These are phyloP conservation scores for Idris sp. DNA, from an alignment of 1,140 invertebrate genomes.

Conservation along the genomic window DNA sequence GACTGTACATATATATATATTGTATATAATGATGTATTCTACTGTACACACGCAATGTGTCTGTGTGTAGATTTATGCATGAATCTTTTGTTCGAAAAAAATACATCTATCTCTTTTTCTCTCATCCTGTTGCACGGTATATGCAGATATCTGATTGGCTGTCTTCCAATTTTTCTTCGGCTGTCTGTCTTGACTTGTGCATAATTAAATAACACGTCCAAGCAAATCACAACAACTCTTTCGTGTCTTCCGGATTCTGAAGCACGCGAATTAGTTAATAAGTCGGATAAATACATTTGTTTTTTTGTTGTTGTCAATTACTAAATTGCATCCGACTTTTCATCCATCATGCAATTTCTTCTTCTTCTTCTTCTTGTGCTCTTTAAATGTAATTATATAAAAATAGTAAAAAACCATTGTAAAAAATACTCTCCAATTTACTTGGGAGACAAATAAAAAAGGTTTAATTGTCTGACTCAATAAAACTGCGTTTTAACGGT, in stretches of 20 bases:
- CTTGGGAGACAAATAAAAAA: too few species aligned
- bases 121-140: constrained; percentile 55
- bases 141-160: constrained; percentile 52
- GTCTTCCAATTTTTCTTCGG: constrained; percentile 46
- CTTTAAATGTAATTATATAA: too few species aligned
- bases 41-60: constrained; percentile 47
- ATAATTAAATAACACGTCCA: constrained; percentile 54
- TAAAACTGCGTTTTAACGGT: constrained; percentile 18
- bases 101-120: too few species aligned
- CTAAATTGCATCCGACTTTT: too few species aligned
- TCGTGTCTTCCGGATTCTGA: too few species aligned
- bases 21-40: constrained; percentile 51
- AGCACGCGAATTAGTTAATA: too few species aligned
- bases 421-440: neutral
- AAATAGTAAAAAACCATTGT: too few species aligned
- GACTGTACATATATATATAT: constrained; percentile 48
- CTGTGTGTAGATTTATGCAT: constrained; percentile 57
- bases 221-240: constrained; percentile 32
- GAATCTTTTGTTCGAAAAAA: constrained; percentile 60
- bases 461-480: constrained; percentile 42
- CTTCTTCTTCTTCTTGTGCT: too few species aligned
- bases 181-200: constrained; percentile 49
- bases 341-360: too few species aligned
- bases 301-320: too few species aligned
- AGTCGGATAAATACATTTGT: too few species aligned